Evolutionary conservation across 2,888 invertebrate species (phyloP), one percentile per base, ranked within the genome.

Genomic region (Microplitis deprimator): DNA sequence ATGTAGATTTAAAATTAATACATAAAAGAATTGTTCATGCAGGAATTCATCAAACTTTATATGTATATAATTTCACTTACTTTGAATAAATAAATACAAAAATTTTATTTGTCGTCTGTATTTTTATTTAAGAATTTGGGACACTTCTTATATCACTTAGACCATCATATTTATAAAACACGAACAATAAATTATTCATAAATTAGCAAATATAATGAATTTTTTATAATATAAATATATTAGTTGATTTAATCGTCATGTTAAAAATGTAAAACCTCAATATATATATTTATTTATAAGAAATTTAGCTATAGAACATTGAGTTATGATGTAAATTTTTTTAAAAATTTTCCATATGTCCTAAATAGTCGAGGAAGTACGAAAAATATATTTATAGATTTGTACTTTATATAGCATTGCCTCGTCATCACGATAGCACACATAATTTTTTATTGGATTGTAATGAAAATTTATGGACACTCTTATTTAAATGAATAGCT

Each of bases 71-170:
- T 50, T 50, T 50, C 50, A 50, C 13, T 50, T 50, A 13, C 13
- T 50, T 50, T 13, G 3, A 50, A 13, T 50, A 50, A 50, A 13
- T 50, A 50, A 50, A 50, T 41, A 8, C 59, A 17, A 29, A 70
- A 7, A 2, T 59, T 17, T 70, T 20, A 13, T 50, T 29, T 50
- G 6, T 39, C n/a, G 67, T 38, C 39, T 67, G 67, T 38, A 38
- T 39, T 67, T 20, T 67, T 50, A 50, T 13, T 50, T 50, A 50
- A 50, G 13, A 50, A 50, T 50, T 29, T 65, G 50, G 50, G 68
- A 68, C 20, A 40, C 68, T n/a, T 20, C 68, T 38, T 50, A 50
- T 13, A 13, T 50, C 50, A 50, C 10, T 50, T 50, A 50, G 13
- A 2, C 50, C 13, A 13, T 50, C 1, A 50, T 50, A 13, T 50